Conservation (phyloP, 2,113 vertebrate species). For the Osmerus mordax region DNA sequence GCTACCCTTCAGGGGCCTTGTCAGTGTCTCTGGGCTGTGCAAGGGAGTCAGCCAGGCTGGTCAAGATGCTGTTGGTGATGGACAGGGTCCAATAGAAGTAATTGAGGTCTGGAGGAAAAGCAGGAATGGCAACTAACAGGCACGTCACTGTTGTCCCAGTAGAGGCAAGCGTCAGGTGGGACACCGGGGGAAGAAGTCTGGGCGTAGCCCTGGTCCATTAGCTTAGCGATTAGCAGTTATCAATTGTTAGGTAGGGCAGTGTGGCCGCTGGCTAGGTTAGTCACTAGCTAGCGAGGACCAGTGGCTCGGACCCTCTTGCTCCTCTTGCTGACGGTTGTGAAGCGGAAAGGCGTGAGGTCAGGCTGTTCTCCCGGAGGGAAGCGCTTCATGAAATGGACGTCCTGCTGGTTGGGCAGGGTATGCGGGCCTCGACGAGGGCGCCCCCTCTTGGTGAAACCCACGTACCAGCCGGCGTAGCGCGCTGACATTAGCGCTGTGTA, state of each 20-base stretch:
- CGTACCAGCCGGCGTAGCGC: constrained; percentile 75
- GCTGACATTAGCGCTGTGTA: constrained; percentile 81
- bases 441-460: constrained; percentile 77
- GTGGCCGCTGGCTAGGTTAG: constrained; percentile 43
- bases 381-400: constrained; percentile 80
- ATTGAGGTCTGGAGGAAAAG: constrained; percentile 39
- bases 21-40: constrained; percentile 46
- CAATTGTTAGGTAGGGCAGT: constrained; percentile 50
- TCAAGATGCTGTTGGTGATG: constrained; percentile 34
- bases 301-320: constrained; percentile 70
- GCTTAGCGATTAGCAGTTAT: constrained; percentile 58
- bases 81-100: constrained; percentile 32
- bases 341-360: constrained; percentile 74
- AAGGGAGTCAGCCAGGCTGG: constrained; percentile 41
- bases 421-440: constrained; percentile 72
- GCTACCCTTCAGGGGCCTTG: constrained; percentile 48
- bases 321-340: constrained; percentile 76
- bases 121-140: too few relatives aligned
- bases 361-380: constrained; percentile 75
- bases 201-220: constrained; percentile 9
- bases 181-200: constrained; percentile 34
- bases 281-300: constrained; percentile 66
- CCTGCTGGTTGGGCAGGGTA: constrained; percentile 76
- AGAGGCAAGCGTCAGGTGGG: constrained; percentile 46
- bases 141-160: constrained; percentile 54